phyloP scores from a whole-genome alignment of 2,113 vertebrate genomes.

The Aspiorhynchus laticeps region DNA sequence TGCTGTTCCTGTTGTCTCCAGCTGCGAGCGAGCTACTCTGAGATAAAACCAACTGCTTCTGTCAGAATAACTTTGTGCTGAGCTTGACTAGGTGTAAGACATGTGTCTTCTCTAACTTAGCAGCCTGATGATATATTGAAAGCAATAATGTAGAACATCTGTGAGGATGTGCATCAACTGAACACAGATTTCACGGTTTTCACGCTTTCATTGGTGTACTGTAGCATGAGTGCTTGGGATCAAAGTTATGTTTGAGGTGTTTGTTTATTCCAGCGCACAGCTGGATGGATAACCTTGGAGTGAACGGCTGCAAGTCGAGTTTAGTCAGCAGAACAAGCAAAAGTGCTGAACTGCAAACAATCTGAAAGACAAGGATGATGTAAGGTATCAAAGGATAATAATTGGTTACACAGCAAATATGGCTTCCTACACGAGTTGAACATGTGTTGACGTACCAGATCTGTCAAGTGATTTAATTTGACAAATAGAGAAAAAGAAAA shows the following conservation, averaged over 20 bases:
- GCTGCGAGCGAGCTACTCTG: neutral
- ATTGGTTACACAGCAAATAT: neutral
- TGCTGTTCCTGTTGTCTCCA: conserved; percentile 11
- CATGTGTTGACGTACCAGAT: neutral
- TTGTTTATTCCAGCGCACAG: conserved; percentile 18
- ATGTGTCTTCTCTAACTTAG: neutral
- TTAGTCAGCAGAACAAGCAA: conserved; percentile 26
- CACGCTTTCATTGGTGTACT: neutral
- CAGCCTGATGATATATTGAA: neutral
- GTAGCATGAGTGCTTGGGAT: neutral
- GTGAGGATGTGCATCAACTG: neutral
- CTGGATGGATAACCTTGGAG: conserved; percentile 5
- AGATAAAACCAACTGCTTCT: conserved; percentile 14
- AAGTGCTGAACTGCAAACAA: conserved; percentile 9
- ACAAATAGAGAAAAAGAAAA: neutral
- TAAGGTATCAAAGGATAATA: conserved; percentile 17
- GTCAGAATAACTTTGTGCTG: neutral
- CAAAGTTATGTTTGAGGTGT: conserved; percentile 6
- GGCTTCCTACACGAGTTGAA: neutral
- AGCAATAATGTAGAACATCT: neutral
- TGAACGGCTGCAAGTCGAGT: neutral
- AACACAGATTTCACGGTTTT: neutral
- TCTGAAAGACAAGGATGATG: neutral
- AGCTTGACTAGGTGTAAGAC: conserved; percentile 10
- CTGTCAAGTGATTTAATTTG: neutral